phyloP scores from a whole-genome alignment of 2,113 vertebrate genomes.

The Cricetomys ansorgei region DNA sequence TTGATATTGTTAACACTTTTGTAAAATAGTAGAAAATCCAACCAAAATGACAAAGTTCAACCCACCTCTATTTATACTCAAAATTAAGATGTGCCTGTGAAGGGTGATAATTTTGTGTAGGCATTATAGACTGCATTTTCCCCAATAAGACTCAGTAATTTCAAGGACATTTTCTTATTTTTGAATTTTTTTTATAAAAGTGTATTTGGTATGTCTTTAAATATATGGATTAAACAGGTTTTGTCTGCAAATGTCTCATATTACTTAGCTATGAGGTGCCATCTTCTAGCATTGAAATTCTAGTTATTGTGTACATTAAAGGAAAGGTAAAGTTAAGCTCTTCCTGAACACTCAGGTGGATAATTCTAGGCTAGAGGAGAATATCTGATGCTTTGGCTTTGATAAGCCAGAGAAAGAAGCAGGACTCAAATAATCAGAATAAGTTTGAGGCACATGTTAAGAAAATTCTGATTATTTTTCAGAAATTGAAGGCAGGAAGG shows the following conservation, averaged over 20 bases:
- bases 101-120: background rate
- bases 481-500: background rate
- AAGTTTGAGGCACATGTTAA: background rate
- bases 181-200: background rate
- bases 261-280: background rate
- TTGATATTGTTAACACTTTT: background rate
- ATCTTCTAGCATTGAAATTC: background rate
- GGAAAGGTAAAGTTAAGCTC: background rate
- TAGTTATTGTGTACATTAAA: conserved; percentile 1
- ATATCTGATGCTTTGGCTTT: background rate
- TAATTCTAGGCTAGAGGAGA: background rate
- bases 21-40: background rate
- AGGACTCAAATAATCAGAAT: background rate
- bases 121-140: background rate
- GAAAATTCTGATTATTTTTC: conserved; percentile 14
- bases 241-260: background rate
- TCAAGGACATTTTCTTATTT: background rate
- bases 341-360: conserved; percentile 16
- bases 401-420: background rate
- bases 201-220: background rate
- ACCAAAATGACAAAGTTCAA: background rate
- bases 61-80: background rate
- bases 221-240: background rate
- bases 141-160: background rate
- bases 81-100: background rate